Evolutionary conservation across 2,113 vertebrate species (phyloP).

Genomic region (Tretioscincus oriximinensis): DNA sequence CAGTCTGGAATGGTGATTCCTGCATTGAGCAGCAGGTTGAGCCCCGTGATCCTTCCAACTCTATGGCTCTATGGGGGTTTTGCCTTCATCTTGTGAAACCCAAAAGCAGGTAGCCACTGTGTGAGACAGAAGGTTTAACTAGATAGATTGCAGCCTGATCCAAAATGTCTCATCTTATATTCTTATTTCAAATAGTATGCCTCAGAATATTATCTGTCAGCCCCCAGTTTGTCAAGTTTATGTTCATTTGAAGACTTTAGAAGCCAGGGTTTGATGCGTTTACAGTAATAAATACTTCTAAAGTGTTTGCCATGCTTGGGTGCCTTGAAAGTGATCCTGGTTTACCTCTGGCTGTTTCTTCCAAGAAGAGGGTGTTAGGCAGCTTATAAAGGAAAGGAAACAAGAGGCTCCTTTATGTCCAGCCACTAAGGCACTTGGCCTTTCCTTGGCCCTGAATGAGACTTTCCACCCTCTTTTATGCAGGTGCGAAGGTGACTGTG

Average conservation of each 20-base stretch:
- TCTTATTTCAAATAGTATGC: neutral
- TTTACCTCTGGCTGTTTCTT: neutral
- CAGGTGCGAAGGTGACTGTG: conserved; percentile 84
- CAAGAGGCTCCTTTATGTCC: neutral
- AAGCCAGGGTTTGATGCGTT: too few species aligned
- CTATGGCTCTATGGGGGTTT: too few species aligned
- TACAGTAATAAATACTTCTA: too few species aligned
- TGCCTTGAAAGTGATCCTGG: neutral
- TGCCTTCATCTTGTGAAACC: too few species aligned
- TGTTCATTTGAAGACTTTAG: neutral
- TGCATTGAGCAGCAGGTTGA: too few species aligned
- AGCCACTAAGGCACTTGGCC: neutral
- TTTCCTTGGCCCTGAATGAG: neutral
- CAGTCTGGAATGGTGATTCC: too few species aligned
- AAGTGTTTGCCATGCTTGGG: neutral
- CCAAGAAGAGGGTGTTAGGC: too few species aligned
- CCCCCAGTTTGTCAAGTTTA: neutral
- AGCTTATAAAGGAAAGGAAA: neutral
- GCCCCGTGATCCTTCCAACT: too few species aligned
- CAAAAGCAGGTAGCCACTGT: too few species aligned
- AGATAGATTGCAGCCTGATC: too few species aligned
- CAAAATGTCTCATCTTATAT: too few species aligned
- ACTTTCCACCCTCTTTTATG: neutral
- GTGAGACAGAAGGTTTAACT: too few species aligned
- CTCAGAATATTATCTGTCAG: neutral